Evolutionary conservation across 2,888 invertebrate species (phyloP), one percentile per base, ranked within the genome.

Genomic region (Cenopis cana): DNA sequence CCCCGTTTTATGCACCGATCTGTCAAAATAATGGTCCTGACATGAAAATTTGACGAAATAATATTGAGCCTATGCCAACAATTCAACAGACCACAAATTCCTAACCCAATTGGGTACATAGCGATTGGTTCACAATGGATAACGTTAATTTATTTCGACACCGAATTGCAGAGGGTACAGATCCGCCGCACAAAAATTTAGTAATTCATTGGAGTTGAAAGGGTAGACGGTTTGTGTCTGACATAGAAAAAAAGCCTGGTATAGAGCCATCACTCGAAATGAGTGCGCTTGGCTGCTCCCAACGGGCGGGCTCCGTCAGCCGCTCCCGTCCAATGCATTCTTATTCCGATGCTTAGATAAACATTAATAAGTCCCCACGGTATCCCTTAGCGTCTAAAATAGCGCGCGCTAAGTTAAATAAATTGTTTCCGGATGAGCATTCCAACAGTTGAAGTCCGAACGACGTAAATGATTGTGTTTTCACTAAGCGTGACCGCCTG

Each of bases 321-420:
- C 69, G 29, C 80, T 68, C 74, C 86, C 82, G 85, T 81, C 84
- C 82, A 77, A 80, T 82, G 84, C 86, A 88, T 90, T 90, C 85
- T 86, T 87, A 89, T 91, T 90, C 86, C 81, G 91, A 91, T 91
- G 87, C 83, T 87, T 86, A 91, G 91, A 93, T 93, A 91, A 91
- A 89, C 88, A 88, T 89, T 89, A 87, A 89, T 89, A 89, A 86
- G 85, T 83, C 85, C 83, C 85, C 78, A 76, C 80, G 83, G 81
- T 85, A 82, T 83, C 85, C 81, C 81, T 79, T 80, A 70, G 80
- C 81, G 82, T 85, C 83, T 87, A 79, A 85, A 88, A 85, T 82
- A 85, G 84, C 82, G 82, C 85, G 85, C 84, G 82, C 82, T 82
- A 85, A 87, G 86, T 89, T 89, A 84, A 73, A 76, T 76, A 68